Percentiles rank a stretch among this genome's conserved stretches.
Evolutionary conservation across 2,113 vertebrate genomes (phyloP).

Genomic region (Trachemys scripta): DNA sequence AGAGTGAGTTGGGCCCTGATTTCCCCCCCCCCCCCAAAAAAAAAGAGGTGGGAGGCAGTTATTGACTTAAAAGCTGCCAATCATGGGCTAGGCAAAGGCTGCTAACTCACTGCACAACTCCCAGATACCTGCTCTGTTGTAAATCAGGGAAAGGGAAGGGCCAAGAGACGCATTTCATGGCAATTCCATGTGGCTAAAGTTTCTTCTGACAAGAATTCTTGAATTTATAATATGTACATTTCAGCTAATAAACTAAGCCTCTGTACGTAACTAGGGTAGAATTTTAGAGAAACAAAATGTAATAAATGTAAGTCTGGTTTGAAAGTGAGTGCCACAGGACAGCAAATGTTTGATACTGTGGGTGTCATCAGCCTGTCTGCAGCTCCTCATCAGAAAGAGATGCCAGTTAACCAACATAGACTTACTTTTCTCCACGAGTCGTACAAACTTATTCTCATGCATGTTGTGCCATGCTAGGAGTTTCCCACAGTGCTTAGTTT

Average conservation of each 20-base stretch:
- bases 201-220: neutral
- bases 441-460: rapidly evolving
- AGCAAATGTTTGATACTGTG: neutral
- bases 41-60: neutral
- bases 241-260: neutral
- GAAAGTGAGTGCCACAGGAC: neutral
- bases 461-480: neutral
- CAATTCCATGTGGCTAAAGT: neutral
- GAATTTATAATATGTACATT: neutral
- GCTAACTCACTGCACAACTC: neutral
- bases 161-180: neutral
- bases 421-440: neutral
- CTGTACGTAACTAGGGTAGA: neutral
- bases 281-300: neutral
- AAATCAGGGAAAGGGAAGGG: neutral
- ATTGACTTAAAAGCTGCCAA: neutral
- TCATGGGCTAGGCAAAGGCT: neutral
- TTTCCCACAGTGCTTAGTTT: neutral
- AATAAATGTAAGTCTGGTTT: neutral
- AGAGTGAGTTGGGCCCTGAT: rapidly evolving
- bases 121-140: neutral
- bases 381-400: neutral
- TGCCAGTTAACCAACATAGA: neutral
- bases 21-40: too few species aligned
- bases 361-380: neutral